Percentiles rank a stretch among this genome's conserved stretches.
phyloP scores from a whole-genome alignment of 1,140 invertebrate genomes.

The Rhopalosiphum padi region DNA sequence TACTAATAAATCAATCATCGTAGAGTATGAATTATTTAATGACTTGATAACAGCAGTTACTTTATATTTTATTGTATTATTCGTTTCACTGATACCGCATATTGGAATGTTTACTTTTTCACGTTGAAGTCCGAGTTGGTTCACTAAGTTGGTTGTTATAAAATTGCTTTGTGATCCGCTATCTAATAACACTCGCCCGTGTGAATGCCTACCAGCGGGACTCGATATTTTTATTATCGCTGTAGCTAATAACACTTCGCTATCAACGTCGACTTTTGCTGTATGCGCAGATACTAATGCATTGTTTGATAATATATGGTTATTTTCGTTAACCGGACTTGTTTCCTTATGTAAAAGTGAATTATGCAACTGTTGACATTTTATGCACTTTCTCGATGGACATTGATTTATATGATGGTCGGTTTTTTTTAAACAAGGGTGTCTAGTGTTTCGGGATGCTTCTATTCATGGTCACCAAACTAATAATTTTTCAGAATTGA shows the following conservation, averaged over 20 bases:
- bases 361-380: neutral
- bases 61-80: neutral
- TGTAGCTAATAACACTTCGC: neutral
- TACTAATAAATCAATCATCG: slow-evolving; percentile 10
- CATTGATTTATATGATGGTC: neutral
- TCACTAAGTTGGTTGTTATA: slow-evolving; percentile 12
- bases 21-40: neutral
- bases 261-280: neutral
- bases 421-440: slow-evolving; percentile 11
- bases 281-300: neutral
- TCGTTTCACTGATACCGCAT: neutral
- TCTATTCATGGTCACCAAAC: slow-evolving; percentile 9
- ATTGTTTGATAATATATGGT: neutral
- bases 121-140: neutral
- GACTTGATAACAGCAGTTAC: neutral
- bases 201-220: neutral
- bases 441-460: neutral
- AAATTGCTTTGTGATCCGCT: slow-evolving; percentile 30
- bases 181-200: neutral
- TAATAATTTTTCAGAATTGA: slow-evolving; percentile 12
- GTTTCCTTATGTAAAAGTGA: neutral
- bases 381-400: neutral
- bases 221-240: neutral
- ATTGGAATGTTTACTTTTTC: neutral
- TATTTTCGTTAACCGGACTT: neutral